phyloP scores from a whole-genome alignment of 2,888 invertebrate species.

The Nomada ruficornis region DNA sequence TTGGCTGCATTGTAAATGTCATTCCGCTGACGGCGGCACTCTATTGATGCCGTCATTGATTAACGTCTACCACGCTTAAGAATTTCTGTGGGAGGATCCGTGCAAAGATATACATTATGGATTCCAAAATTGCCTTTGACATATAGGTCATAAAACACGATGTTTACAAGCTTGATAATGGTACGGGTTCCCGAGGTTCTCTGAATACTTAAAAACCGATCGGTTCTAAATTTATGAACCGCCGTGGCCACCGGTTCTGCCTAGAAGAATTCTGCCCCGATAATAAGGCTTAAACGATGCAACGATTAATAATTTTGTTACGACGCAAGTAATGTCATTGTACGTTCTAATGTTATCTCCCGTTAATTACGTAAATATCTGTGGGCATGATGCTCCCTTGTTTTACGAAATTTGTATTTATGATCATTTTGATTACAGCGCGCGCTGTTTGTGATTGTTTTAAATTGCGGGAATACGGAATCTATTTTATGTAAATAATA shows the following conservation, averaged over 20 bases:
- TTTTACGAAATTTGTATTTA: not conserved
- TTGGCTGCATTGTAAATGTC: not conserved
- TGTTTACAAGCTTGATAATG: conserved; percentile 64
- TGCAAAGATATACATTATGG: conserved; percentile 37
- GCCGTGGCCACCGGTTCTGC: not conserved
- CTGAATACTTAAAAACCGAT: conserved; percentile 37
- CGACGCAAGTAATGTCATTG: not conserved
- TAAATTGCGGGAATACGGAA: too few species aligned
- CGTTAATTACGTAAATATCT: not conserved
- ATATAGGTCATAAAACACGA: conserved; percentile 51
- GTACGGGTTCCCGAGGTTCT: conserved; percentile 38
- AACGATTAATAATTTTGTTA: not conserved
- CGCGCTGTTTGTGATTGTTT: too few species aligned
- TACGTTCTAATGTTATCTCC: not conserved
- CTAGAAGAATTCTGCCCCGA: not conserved
- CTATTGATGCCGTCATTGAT: conserved; percentile 29
- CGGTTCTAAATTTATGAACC: not conserved
- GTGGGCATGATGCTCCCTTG: too few species aligned
- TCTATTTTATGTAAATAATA: too few species aligned
- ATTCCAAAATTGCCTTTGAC: conserved; percentile 63
- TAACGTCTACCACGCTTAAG: conserved; percentile 7
- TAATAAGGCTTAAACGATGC: not conserved
- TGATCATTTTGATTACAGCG: too few species aligned
- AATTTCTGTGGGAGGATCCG: conserved; percentile 31
- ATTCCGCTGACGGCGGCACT: not conserved